phyloP scores from a whole-genome alignment of 30 jellyfish, hydroid and myxozoan species.

The Aurelia aurita complex sp. Pacific region DNA sequence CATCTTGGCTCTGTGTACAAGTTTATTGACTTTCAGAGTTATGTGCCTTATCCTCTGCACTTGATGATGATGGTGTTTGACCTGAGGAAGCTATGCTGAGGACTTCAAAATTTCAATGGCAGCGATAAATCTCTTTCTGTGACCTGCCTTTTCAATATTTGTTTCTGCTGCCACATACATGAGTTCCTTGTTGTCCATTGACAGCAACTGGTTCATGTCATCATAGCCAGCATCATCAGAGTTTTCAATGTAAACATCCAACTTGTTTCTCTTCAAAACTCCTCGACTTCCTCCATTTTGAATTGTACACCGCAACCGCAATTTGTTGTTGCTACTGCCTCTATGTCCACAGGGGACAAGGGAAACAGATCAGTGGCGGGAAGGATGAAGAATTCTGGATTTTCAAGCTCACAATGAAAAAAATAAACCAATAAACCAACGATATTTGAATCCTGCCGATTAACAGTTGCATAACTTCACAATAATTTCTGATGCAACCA shows the following conservation, averaged over 20 bases:
- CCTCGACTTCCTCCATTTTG: conserved; percentile 19
- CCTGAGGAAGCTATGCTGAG: conserved; percentile 1
- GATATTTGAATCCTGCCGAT: too few species aligned
- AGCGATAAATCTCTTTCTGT: conserved; percentile 8
- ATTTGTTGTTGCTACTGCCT: conserved; percentile 13
- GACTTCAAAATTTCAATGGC: conserved; percentile 10
- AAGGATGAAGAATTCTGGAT: too few species aligned
- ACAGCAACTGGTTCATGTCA: conserved; percentile 20
- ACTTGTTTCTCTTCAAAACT: conserved; percentile 5
- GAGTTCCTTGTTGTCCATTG: neutral
- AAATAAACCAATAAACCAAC: too few species aligned
- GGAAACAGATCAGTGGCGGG: neutral
- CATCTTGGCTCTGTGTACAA: conserved; percentile 1
- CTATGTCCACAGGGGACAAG: conserved; percentile 7
- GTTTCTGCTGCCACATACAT: conserved; percentile 1
- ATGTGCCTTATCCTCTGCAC: neutral
- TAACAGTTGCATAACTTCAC: too few species aligned
- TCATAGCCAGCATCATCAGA: conserved; percentile 23
- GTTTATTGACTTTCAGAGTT: neutral
- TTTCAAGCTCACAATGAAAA: too few species aligned
- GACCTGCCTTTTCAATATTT: conserved; percentile 26
- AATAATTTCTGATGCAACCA: neutral
- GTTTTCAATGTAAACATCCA: conserved; percentile 6
- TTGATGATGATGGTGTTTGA: neutral
- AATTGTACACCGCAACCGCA: neutral